Percentiles rank a stretch among this genome's conserved stretches.
Evolutionary conservation across 2,797 vertebrate genomes (phyloP).

Genomic region (Cryptoblepharus egeriae): DNA sequence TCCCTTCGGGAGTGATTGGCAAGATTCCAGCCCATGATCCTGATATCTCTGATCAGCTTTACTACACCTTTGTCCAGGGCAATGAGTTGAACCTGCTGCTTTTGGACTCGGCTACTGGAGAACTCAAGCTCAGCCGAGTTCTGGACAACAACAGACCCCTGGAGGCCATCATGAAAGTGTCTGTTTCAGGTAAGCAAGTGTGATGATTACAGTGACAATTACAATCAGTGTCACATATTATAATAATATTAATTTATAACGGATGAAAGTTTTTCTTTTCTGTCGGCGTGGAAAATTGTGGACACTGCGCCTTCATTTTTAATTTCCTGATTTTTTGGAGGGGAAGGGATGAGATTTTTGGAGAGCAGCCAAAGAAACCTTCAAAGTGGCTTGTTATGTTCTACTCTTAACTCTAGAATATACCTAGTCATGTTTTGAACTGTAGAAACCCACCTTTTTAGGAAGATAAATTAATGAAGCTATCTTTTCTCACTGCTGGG

Average conservation of each 20-base stretch:
- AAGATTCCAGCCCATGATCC: slow-evolving; percentile 94
- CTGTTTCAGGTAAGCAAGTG: slow-evolving; percentile 88
- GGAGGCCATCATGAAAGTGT: slow-evolving; percentile 95
- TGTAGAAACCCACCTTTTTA: not conserved
- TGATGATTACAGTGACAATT: not conserved
- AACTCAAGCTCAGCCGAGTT: slow-evolving; percentile 90
- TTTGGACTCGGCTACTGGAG: slow-evolving; percentile 88
- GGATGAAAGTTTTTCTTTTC: not conserved
- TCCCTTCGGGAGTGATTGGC: slow-evolving; percentile 93
- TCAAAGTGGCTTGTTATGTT: slow-evolving; percentile 10
- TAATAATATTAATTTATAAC: not conserved
- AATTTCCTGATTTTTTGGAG: slow-evolving; percentile 17
- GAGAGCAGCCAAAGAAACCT: slow-evolving; percentile 40
- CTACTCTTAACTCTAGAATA: slow-evolving; percentile 42
- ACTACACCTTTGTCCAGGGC: slow-evolving; percentile 91
- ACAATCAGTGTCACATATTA: not conserved
- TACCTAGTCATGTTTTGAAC: slow-evolving; percentile 6
- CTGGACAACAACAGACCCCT: slow-evolving; percentile 94
- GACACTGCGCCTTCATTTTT: not conserved
- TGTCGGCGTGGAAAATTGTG: not conserved
- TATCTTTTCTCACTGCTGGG: slow-evolving; percentile 15
- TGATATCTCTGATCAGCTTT: slow-evolving; percentile 91
- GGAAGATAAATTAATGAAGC: slow-evolving; percentile 28
- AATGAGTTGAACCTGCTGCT: slow-evolving; percentile 92
- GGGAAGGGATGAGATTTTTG: slow-evolving; percentile 11